These are phyloP conservation scores for Eptatretus burgeri DNA, from an alignment of 2,113 vertebrate genomes.

Conservation along the genomic window DNA sequence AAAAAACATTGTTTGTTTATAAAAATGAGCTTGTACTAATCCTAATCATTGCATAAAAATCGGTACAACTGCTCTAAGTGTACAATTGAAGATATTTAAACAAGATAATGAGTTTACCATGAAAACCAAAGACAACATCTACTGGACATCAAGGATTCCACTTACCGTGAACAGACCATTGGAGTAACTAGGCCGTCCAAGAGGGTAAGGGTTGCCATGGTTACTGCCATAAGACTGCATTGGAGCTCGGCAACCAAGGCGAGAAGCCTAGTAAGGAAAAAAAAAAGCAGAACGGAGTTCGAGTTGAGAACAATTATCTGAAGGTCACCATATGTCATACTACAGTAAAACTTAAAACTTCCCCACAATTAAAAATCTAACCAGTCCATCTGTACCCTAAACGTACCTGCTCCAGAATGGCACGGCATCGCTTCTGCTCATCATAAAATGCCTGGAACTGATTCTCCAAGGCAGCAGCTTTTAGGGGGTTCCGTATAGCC, in stretches of 20 bases:
- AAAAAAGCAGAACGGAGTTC: too few relatives aligned
- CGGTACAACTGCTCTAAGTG: too few relatives aligned
- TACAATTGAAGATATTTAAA: too few relatives aligned
- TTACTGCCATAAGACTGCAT: conserved; percentile 1
- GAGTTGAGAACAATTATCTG: too few relatives aligned
- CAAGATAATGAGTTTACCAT: too few relatives aligned
- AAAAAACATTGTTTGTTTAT: too few relatives aligned
- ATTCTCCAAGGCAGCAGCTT: background rate
- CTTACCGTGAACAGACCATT: conserved; percentile 3
- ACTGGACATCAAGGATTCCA: background rate
- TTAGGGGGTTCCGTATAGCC: conserved; percentile 3
- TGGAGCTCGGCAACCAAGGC: conserved; percentile 3
- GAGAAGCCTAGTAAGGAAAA: background rate
- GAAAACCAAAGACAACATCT: too few relatives aligned
- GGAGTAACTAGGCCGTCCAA: background rate
- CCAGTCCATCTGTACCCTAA: background rate
- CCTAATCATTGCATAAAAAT: too few relatives aligned
- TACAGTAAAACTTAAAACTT: too few relatives aligned
- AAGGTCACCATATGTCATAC: too few relatives aligned
- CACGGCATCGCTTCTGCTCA: conserved; percentile 2
- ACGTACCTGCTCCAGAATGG: conserved; percentile 1
- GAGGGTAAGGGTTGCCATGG: conserved; percentile 2
- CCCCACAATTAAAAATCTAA: too few relatives aligned
- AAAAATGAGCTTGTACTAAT: too few relatives aligned
- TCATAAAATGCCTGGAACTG: conserved; percentile 3